These are phyloP conservation scores for Alviniconcha marisindica DNA, from an alignment of 1,140 invertebrate species.

Conservation along the genomic window DNA sequence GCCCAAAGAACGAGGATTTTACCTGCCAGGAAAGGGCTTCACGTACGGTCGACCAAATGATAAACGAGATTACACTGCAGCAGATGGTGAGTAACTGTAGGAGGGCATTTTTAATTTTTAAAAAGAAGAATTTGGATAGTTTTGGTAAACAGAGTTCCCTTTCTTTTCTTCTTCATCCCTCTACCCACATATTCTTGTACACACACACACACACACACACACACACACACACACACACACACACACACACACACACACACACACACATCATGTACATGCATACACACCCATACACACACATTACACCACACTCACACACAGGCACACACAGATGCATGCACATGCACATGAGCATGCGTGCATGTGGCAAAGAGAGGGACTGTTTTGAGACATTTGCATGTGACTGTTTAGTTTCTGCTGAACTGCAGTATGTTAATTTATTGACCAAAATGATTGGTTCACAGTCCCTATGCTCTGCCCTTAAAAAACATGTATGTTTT, in stretches of 20 bases:
- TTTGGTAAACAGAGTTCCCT: too few species aligned
- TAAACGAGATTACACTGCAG: conserved; percentile 39
- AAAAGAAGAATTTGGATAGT: too few species aligned
- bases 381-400: neutral
- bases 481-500: neutral
- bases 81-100: conserved; percentile 14
- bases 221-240: conserved; percentile 29
- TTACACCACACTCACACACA: neutral
- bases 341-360: conserved; percentile 32
- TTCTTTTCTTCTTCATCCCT: too few species aligned
- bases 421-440: neutral
- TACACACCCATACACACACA: conserved; percentile 20
- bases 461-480: neutral
- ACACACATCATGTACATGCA: conserved; percentile 30
- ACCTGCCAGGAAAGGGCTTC: conserved; percentile 23
- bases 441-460: neutral
- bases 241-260: conserved; percentile 25
- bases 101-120: too few species aligned
- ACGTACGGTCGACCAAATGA: conserved; percentile 39
- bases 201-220: conserved; percentile 19
- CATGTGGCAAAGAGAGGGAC: conserved; percentile 23
- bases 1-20: conserved; percentile 41
- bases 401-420: neutral
- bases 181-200: neutral
- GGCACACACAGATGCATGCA: conserved; percentile 9